These are phyloP conservation scores for Sciurus carolinensis DNA, from an alignment of 2,797 vertebrate species.

Conservation along the genomic window DNA sequence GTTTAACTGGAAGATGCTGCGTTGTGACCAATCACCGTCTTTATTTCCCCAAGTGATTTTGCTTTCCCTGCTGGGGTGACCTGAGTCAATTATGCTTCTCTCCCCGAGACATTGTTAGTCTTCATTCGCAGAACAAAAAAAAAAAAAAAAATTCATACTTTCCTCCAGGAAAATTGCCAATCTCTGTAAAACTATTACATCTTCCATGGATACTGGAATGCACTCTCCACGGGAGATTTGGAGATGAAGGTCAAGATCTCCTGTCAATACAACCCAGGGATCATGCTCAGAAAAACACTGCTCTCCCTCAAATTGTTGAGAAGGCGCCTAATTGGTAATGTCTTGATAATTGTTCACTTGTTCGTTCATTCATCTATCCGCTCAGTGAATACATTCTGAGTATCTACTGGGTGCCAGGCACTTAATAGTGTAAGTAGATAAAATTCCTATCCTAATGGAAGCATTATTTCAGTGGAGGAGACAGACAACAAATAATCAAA, in stretches of 20 bases:
- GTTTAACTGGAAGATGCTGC: conserved; percentile 56
- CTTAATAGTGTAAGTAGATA: background rate
- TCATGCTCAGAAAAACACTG: background rate
- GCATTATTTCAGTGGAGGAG: background rate
- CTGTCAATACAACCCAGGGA: background rate
- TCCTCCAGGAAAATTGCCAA: conserved; percentile 63
- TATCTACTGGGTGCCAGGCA: background rate
- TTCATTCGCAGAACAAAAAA: conserved; percentile 46
- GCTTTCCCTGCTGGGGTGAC: conserved; percentile 60
- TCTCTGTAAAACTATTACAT: conserved; percentile 32
- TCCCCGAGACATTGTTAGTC: conserved; percentile 14
- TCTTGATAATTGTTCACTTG: background rate
- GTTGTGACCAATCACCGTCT: conserved; percentile 55
- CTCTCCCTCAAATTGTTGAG: background rate
- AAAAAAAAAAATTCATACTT: conserved; percentile 44
- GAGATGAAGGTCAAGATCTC: background rate
- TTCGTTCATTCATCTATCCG: conserved; percentile 5
- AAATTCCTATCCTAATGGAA: background rate
- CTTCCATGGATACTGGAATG: conserved; percentile 1
- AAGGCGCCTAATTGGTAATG: background rate
- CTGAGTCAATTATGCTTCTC: conserved; percentile 56
- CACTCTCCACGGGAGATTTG: background rate
- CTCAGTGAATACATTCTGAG: background rate
- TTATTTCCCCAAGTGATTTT: conserved; percentile 70
- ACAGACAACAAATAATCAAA: background rate